Conservation (phyloP, 2,113 vertebrate genomes). For the Scomber japonicus region DNA sequence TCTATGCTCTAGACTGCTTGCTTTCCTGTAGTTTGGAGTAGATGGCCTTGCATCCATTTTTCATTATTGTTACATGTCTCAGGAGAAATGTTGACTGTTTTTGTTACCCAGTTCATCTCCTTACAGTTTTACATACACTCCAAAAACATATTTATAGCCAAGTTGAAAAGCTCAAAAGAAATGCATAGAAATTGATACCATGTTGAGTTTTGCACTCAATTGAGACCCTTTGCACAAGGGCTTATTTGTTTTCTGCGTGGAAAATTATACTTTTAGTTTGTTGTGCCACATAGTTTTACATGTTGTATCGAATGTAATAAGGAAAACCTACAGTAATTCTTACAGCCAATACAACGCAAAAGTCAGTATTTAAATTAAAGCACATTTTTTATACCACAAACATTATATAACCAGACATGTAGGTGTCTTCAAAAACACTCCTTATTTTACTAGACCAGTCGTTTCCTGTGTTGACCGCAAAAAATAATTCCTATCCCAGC, state of each 20-base stretch:
- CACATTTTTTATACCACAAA: neutral
- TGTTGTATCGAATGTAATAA: too few relatives aligned
- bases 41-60: neutral
- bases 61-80: neutral
- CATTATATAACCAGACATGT: too few relatives aligned
- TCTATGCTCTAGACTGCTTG: neutral
- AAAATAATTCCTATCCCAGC: neutral
- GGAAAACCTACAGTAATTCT: too few relatives aligned
- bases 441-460: neutral
- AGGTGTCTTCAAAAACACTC: neutral
- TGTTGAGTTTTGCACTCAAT: neutral
- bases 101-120: neutral
- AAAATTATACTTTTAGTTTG: neutral
- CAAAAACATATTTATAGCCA: neutral
- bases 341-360: neutral
- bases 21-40: neutral
- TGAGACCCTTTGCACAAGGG: neutral
- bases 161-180: neutral
- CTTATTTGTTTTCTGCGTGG: neutral
- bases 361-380: neutral
- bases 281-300: too few relatives aligned
- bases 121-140: neutral
- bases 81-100: neutral
- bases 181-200: too few relatives aligned
- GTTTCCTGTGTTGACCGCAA: neutral